Base-by-base conservation (phyloP, 2,888 invertebrate species). In the Hyposoter didymator region DNA sequence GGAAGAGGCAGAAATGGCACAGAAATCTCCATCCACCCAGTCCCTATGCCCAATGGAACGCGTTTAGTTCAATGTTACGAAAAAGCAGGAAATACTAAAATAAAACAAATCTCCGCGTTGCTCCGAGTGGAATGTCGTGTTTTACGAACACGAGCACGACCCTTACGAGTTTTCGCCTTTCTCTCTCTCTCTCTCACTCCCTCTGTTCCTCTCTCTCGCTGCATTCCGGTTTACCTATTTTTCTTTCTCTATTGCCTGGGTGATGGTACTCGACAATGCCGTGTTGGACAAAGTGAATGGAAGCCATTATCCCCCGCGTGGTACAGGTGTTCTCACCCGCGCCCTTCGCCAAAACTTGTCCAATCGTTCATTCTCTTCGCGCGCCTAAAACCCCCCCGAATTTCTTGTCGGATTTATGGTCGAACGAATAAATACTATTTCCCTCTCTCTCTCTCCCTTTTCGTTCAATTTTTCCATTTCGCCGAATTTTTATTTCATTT, bases 121-220 rank as follows among this genome's bases (percentile, higher is more conserved):
- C 47, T 49, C 79, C 70, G 85, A 84, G 86, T 87, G 84, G 82
- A 87, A 88, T 82, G 85, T 86, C 86, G 87, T 87, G 87, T 88
- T 86, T 86, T 85, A 87, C 86, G 85, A 86, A 84, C 69, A 80
- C 75, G 75, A 73, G 70, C 66, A 79, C 75, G 78, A 59, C 70
- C 66, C 45, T 74, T 66, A n/a, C 75, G 62, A 62, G 52, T 47
- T 69, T 47, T 64, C 45, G 45, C n/a, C n/a, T n/a, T n/a, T 8
- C 52, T 19, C 52, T 19, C 52, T 52, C 52, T 19, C 55, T 8
- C 19, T 8, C 52, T 52, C 19, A 73, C 64, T 70, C 49, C 14
- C 74, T 49, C 74, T n/a, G n/a, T n/a, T n/a, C n/a, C n/a, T 35
- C 80, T 81, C 62, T 59, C 28, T 17, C 14, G 76, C 59, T 67